Evolutionary conservation across 1,140 invertebrate genomes (phyloP), one percentile per base, ranked within the genome.

Genomic region (Oreohelix idahoensis): DNA sequence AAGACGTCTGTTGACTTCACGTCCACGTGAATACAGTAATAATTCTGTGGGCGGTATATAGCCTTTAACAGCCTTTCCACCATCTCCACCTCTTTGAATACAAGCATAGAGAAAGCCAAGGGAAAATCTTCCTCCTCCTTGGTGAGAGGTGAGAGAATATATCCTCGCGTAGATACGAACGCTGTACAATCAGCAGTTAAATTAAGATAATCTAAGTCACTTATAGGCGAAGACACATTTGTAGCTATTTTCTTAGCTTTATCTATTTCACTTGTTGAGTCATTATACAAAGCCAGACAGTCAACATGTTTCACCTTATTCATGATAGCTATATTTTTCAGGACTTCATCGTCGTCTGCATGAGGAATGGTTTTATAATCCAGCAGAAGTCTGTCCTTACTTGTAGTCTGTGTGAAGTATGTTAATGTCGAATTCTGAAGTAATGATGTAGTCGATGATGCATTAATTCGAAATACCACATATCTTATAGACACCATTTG

Each of bases 21-120:
- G 83, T 92, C 92, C 1, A 91, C 84, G 77, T 92, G 92, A 45
- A 92, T 84, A 80, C 91, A 92, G 76, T 92, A 92, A 1, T 85
- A 76, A 77, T 92, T 92, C 42, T 92, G 91, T 0, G 90, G 91
- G 23, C 89, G 84, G 70, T 92, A 92, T 15, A 92, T 89, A 0
- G 88, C 85, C 20, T 86, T 51, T 2, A 92, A 58, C 23, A 92
- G 81, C n/a, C 82, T 74, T 74, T 91, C 91, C 1, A 91, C 80
- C 81, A 90, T 89, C 69, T 86, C 81, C 0, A 87, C 74, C 51
- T 88, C 85, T 35, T 86, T 88, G 66, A 88, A 89, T 4, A 89
- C 84, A 0, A 91, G 38, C 35, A 92, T 86, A 77, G 87, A 88
- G 77, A 86, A 92, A 5, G 91, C 89, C 29, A 91, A 85, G 2